phyloP scores from a whole-genome alignment of 2,888 invertebrate species.

The Dryadula phaetusa region DNA sequence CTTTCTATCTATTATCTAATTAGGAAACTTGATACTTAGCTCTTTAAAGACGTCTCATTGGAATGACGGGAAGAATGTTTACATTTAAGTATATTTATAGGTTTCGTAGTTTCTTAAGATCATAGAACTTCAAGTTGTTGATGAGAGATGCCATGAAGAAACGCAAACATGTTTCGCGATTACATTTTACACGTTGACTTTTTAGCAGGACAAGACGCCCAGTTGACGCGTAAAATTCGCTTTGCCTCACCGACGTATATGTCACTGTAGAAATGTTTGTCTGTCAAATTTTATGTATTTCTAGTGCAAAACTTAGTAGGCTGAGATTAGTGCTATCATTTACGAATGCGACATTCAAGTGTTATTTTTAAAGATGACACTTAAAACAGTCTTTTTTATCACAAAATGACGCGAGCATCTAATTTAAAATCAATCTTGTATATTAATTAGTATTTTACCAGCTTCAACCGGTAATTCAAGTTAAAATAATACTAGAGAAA shows the following conservation, averaged over 20 bases:
- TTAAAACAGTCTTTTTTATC: background rate
- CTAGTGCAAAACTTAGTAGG: too few species aligned
- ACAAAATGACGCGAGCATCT: conserved; percentile 6
- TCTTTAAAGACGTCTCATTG: conserved; percentile 10
- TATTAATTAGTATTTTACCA: conserved; percentile 32
- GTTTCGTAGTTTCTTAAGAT: background rate
- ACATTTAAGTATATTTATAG: conserved; percentile 7
- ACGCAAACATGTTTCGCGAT: background rate
- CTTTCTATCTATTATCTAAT: conserved; percentile 37
- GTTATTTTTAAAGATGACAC: conserved; percentile 8
- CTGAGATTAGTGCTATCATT: background rate
- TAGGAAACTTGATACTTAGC: conserved; percentile 40
- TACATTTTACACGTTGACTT: background rate
- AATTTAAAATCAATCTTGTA: conserved; percentile 30
- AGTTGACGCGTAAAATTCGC: background rate
- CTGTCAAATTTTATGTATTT: too few species aligned
- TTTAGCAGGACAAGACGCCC: background rate
- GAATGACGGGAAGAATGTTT: conserved; percentile 23
- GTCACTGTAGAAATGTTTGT: too few species aligned
- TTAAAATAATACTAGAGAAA: background rate
- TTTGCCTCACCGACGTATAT: background rate
- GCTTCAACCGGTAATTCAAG: conserved; percentile 33
- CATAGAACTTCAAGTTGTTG: background rate
- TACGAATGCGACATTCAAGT: background rate
- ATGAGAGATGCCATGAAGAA: background rate